Conservation (phyloP, 2,797 vertebrate species). For the Rachycentron canadum region DNA sequence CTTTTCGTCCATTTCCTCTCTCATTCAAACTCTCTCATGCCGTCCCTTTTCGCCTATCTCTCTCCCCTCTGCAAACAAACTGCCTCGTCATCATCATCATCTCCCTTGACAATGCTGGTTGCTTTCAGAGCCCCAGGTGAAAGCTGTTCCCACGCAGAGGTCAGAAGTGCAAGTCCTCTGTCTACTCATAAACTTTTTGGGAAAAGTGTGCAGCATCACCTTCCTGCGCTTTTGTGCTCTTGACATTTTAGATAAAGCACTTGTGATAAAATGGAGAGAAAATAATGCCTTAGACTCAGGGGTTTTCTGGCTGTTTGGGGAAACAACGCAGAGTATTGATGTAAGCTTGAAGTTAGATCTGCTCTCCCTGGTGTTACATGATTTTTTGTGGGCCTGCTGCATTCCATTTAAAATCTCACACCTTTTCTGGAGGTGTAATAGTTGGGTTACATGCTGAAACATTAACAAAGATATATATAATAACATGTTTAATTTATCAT, state of each 20-base stretch:
- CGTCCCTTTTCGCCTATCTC: neutral
- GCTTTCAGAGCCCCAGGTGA: conserved; percentile 60
- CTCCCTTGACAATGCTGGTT: conserved; percentile 60
- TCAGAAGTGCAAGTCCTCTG: conserved; percentile 57
- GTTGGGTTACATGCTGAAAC: neutral
- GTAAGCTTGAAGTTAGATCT: conserved; percentile 48
- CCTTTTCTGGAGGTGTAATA: conserved; percentile 8
- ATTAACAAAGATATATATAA: conserved; percentile 9
- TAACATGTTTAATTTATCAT: neutral
- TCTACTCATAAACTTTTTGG: conserved; percentile 55
- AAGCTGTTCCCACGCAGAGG: conserved; percentile 59
- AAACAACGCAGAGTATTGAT: conserved; percentile 32
- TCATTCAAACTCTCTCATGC: neutral
- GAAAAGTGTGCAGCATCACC: conserved; percentile 48
- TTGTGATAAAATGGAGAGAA: conserved; percentile 8
- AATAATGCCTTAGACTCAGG: conserved; percentile 24
- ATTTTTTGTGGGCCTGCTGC: conserved; percentile 38
- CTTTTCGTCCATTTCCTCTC: conserved; percentile 13
- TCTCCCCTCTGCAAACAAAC: conserved; percentile 55
- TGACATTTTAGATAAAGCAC: conserved; percentile 63
- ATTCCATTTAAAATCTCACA: conserved; percentile 29
- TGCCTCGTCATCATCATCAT: conserved; percentile 65
- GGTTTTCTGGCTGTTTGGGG: conserved; percentile 45
- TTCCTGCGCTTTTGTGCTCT: conserved; percentile 50
- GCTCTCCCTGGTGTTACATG: conserved; percentile 33